Evolutionary conservation across 2,888 invertebrate genomes (phyloP).

Genomic region (Cyclophora albipunctata): DNA sequence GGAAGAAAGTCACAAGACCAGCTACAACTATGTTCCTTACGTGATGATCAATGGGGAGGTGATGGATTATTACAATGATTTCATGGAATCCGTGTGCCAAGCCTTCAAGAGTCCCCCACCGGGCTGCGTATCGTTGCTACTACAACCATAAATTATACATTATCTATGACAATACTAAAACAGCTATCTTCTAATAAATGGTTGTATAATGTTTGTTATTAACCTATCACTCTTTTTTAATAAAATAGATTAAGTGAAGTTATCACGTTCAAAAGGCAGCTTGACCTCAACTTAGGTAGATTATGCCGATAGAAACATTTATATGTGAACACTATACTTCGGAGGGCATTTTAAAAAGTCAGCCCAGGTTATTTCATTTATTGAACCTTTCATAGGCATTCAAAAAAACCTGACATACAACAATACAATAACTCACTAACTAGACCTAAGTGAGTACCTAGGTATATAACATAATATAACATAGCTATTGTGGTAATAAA

Average conservation of each 20-base stretch:
- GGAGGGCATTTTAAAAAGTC: too few species aligned
- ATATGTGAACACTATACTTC: too few species aligned
- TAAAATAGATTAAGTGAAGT: background rate
- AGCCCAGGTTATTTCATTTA: too few species aligned
- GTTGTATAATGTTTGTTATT: background rate
- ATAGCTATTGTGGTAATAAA: too few species aligned
- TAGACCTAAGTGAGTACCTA: too few species aligned
- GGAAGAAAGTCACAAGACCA: conserved; percentile 27
- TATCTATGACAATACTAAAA: background rate
- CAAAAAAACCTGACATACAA: too few species aligned
- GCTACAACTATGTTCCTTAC: conserved; percentile 30
- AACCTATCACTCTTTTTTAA: background rate
- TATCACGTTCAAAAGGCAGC: background rate
- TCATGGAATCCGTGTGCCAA: conserved; percentile 34
- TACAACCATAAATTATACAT: background rate
- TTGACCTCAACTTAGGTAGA: background rate
- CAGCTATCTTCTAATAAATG: too few species aligned
- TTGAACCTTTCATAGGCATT: too few species aligned
- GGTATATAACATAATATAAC: too few species aligned
- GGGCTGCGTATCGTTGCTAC: conserved; percentile 17
- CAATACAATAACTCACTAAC: too few species aligned
- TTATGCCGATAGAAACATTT: background rate
- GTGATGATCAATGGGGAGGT: conserved; percentile 34
- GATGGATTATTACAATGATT: conserved; percentile 21
- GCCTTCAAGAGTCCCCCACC: conserved; percentile 33